These are phyloP conservation scores for Oligia strigilis DNA, from an alignment of 2,888 invertebrate species.

Conservation along the genomic window DNA sequence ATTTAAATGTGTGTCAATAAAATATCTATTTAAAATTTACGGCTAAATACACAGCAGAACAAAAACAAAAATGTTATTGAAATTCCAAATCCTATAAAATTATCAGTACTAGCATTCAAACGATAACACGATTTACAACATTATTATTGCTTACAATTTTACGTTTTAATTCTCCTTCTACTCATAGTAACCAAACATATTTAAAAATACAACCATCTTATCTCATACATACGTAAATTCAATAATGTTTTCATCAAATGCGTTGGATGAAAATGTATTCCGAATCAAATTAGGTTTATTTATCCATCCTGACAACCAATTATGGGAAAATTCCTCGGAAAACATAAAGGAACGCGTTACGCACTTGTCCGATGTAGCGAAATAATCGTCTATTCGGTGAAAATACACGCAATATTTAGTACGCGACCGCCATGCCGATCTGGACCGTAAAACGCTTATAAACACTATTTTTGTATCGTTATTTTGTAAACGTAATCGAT, in stretches of 20 bases:
- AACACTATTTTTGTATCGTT: slow-evolving; percentile 86
- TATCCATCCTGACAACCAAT: slow-evolving; percentile 50
- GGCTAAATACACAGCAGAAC: slow-evolving; percentile 10
- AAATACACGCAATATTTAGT: slow-evolving; percentile 74
- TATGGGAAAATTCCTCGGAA: slow-evolving; percentile 62
- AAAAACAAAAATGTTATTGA: slow-evolving; percentile 23
- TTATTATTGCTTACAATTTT: slow-evolving; percentile 49
- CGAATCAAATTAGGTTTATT: slow-evolving; percentile 56
- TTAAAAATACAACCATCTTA: slow-evolving; percentile 58
- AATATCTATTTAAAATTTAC: slow-evolving; percentile 24
- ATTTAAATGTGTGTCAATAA: slow-evolving; percentile 10
- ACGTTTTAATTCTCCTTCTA: slow-evolving; percentile 46
- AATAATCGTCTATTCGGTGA: slow-evolving; percentile 68
- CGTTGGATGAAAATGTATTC: slow-evolving; percentile 47
- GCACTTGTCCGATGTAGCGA: slow-evolving; percentile 67
- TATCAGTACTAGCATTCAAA: slow-evolving; percentile 14
- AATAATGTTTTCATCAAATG: slow-evolving; percentile 63
- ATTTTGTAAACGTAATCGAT: slow-evolving; percentile 78
- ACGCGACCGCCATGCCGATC: slow-evolving; percentile 81
- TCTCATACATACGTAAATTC: slow-evolving; percentile 61
- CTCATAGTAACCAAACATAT: slow-evolving; percentile 45
- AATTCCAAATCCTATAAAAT: slow-evolving; percentile 19
- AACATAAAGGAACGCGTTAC: slow-evolving; percentile 61
- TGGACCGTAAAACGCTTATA: slow-evolving; percentile 83
- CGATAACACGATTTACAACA: slow-evolving; percentile 45